These are phyloP conservation scores for Macquaria australasica DNA, from an alignment of 2,113 vertebrate species.

Conservation along the genomic window DNA sequence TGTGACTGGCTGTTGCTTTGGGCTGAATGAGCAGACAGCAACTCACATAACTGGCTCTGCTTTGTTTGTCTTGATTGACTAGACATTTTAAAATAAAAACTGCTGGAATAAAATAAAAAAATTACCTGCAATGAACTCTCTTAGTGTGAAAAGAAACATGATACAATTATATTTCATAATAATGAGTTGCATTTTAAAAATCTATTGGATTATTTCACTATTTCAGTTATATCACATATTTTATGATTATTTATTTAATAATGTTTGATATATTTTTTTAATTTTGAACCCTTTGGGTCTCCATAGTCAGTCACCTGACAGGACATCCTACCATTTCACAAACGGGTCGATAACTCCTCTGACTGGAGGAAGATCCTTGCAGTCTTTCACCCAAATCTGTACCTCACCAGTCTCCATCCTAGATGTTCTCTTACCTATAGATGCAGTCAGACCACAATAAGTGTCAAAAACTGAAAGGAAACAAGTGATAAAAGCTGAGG, in stretches of 20 bases:
- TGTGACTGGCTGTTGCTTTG: not conserved
- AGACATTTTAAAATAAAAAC: not conserved
- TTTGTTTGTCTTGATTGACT: not conserved
- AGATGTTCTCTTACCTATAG: conserved; percentile 83
- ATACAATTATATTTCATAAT: not conserved
- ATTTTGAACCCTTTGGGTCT: not conserved
- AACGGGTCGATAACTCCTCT: conserved; percentile 91
- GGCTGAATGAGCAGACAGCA: not conserved
- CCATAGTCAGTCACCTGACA: not conserved
- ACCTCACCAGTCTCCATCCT: conserved; percentile 89
- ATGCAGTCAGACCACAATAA: conserved; percentile 14
- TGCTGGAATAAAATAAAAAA: not conserved
- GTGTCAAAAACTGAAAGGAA: not conserved
- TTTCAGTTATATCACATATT: not conserved
- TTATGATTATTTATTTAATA: not conserved
- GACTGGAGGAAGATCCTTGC: conserved; percentile 87
- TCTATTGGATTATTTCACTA: not conserved
- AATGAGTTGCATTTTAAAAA: not conserved
- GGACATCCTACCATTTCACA: conserved; percentile 91
- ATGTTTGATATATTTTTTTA: not conserved
- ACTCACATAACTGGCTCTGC: not conserved
- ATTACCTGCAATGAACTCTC: not conserved
- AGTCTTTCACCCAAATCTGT: conserved; percentile 97
- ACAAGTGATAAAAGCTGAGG: not conserved
- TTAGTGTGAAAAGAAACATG: not conserved